Evolutionary conservation across 2,113 vertebrate species (phyloP).

Genomic region (Anoplopoma fimbria): DNA sequence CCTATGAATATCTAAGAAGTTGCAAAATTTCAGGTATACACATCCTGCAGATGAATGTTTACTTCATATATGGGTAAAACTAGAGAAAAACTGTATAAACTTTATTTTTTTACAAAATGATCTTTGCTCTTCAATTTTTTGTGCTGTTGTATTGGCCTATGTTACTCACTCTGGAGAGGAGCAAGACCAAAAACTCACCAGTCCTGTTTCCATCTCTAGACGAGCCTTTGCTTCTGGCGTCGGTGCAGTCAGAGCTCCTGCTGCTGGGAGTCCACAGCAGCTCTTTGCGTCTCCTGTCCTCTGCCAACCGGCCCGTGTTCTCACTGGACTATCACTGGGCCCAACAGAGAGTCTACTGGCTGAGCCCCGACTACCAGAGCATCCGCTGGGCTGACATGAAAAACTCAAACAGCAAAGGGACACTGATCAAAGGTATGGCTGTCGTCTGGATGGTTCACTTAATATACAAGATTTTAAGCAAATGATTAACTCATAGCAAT

Average conservation of each 20-base stretch:
- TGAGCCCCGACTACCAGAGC: slow-evolving; percentile 88
- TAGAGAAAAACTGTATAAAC: neutral
- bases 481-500: neutral
- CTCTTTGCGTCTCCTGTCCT: slow-evolving; percentile 80
- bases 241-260: slow-evolving; percentile 87
- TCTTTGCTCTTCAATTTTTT: neutral
- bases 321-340: slow-evolving; percentile 89
- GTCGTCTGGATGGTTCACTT: neutral
- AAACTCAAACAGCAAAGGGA: slow-evolving; percentile 80
- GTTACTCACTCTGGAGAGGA: neutral
- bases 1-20: too few relatives aligned
- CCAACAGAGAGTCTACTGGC: slow-evolving; percentile 89
- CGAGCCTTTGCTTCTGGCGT: slow-evolving; percentile 88
- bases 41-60: neutral
- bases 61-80: neutral
- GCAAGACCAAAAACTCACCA: neutral
- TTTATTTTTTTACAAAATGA: neutral
- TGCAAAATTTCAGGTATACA: too few relatives aligned
- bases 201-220: slow-evolving; percentile 69
- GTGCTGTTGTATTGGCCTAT: neutral
- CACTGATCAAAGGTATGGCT: slow-evolving; percentile 88
- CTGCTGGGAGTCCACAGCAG: slow-evolving; percentile 84
- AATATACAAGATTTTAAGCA: neutral
- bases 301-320: slow-evolving; percentile 84
- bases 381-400: slow-evolving; percentile 88